phyloP scores from a whole-genome alignment of 2,113 vertebrate species.

The Nerophis lumbriciformis region DNA sequence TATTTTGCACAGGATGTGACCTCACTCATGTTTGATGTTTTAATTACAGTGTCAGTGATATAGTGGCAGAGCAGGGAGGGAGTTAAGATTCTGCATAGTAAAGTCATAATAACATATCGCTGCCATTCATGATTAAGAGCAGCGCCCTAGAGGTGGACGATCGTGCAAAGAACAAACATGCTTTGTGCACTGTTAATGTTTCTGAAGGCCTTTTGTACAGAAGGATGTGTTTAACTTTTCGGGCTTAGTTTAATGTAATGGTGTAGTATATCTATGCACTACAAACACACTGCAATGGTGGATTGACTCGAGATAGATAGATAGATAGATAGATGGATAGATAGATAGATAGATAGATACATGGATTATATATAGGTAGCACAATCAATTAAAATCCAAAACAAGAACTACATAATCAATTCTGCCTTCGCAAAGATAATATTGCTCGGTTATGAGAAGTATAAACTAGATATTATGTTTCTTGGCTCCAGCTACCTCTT shows the following conservation, averaged over 20 bases:
- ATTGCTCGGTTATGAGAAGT: background rate
- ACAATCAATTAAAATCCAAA: background rate
- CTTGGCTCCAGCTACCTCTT: background rate
- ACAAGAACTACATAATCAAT: background rate
- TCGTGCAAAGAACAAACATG: slow-evolving; percentile 34
- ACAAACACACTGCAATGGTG: slow-evolving; percentile 32
- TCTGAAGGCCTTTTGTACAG: slow-evolving; percentile 16
- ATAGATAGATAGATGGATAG: too few relatives aligned
- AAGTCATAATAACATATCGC: slow-evolving; percentile 50
- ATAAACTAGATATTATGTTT: background rate
- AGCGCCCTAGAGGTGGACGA: slow-evolving; percentile 24
- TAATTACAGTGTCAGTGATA: slow-evolving; percentile 67
- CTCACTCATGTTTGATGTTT: slow-evolving; percentile 62
- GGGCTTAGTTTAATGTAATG: slow-evolving; percentile 27
- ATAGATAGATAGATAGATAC: too few relatives aligned
- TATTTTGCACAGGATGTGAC: slow-evolving; percentile 66
- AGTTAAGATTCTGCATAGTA: slow-evolving; percentile 25
- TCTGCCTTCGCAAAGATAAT: background rate
- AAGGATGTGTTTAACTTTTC: slow-evolving; percentile 27
- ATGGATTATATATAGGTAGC: too few relatives aligned
- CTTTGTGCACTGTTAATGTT: slow-evolving; percentile 44
- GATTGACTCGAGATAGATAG: slow-evolving; percentile 23
- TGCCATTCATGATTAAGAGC: slow-evolving; percentile 52
- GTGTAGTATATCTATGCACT: slow-evolving; percentile 33
- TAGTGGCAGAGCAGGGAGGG: slow-evolving; percentile 46